phyloP scores from a whole-genome alignment of 2,113 vertebrate species.

The Menura novaehollandiae region DNA sequence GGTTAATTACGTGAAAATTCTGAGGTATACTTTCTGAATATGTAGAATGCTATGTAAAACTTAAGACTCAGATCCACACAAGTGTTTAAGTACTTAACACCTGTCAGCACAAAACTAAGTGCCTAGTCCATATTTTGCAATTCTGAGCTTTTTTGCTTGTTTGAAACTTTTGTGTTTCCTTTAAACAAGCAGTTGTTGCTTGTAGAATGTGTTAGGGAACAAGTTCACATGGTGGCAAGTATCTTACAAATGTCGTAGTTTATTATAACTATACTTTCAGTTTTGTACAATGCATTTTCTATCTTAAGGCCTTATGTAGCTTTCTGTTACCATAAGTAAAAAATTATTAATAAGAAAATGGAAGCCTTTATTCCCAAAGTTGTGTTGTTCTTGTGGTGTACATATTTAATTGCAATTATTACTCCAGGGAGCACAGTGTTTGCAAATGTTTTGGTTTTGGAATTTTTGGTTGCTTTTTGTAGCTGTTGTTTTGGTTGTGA shows the following conservation, averaged over 20 bases:
- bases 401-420: background rate
- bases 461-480: background rate
- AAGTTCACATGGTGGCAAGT: background rate
- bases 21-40: background rate
- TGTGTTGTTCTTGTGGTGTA: background rate
- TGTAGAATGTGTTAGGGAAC: background rate
- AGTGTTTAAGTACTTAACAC: background rate
- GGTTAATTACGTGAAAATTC: background rate
- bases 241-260: background rate
- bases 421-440: background rate
- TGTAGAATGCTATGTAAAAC: background rate
- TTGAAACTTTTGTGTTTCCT: background rate
- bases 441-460: background rate
- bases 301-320: background rate
- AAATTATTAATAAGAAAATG: background rate
- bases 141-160: background rate
- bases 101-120: background rate
- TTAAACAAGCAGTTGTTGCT: background rate
- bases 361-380: background rate
- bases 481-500: background rate
- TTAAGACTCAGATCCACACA: background rate
- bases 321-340: background rate
- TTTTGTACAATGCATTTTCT: background rate
- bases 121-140: background rate
- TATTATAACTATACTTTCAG: background rate